Percentiles rank a stretch among this genome's conserved stretches.
Evolutionary conservation across 2,113 vertebrate genomes (phyloP).

Genomic region (Chitala chitala): DNA sequence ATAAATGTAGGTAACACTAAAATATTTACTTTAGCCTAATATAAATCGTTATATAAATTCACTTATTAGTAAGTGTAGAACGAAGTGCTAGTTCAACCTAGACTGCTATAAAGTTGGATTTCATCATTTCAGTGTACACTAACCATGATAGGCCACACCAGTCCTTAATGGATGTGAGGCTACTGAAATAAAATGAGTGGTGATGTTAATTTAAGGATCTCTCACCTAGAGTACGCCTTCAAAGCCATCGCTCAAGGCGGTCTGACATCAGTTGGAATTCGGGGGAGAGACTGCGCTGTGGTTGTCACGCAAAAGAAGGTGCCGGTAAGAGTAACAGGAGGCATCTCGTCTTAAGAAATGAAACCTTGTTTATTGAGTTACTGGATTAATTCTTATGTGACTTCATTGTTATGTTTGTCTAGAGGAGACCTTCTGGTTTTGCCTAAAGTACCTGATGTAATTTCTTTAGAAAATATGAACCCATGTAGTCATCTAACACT

Average conservation of each 20-base stretch:
- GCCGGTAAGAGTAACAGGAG: constrained; percentile 48
- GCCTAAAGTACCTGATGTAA: background rate
- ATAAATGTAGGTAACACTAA: too few species aligned
- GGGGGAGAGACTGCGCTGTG: constrained; percentile 58
- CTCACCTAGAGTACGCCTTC: constrained; percentile 63
- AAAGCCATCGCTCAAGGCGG: constrained; percentile 63
- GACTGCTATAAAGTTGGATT: too few species aligned
- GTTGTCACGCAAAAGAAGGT: constrained; percentile 71
- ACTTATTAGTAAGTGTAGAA: too few species aligned
- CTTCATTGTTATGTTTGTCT: background rate
- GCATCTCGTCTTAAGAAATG: too few species aligned
- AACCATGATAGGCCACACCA: too few species aligned
- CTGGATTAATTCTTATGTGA: background rate
- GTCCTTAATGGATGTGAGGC: background rate
- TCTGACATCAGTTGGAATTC: constrained; percentile 61
- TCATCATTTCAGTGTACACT: too few species aligned
- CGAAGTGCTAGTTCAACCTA: too few species aligned
- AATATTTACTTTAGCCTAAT: too few species aligned
- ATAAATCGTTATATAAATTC: too few species aligned
- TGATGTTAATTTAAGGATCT: background rate
- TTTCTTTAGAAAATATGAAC: background rate
- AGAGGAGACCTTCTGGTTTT: background rate
- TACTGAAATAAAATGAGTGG: background rate
- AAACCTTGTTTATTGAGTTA: too few species aligned
- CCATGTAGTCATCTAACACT: background rate